These are phyloP conservation scores for Lichenostomus cassidix DNA, from an alignment of 2,113 vertebrate genomes.

Conservation along the genomic window DNA sequence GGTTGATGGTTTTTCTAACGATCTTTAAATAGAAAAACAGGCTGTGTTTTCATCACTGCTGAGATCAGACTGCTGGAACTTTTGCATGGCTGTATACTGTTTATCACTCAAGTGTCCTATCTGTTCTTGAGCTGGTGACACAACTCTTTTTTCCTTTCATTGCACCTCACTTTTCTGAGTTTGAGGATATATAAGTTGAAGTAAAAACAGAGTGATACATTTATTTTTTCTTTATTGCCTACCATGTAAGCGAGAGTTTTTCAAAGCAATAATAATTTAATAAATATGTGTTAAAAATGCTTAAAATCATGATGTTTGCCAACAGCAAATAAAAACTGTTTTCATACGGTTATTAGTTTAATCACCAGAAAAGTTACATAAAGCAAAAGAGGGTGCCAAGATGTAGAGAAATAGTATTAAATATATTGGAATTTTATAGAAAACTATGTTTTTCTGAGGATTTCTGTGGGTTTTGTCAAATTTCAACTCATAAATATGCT, in stretches of 20 bases:
- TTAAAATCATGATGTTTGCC: neutral
- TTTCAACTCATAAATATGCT: neutral
- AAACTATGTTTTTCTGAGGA: neutral
- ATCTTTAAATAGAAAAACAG: constrained; percentile 29
- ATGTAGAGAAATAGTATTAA: neutral
- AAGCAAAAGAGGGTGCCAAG: neutral
- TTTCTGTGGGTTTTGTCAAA: neutral
- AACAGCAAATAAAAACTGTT: neutral
- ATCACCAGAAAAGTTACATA: neutral
- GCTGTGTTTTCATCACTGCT: constrained; percentile 4
- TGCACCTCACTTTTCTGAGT: neutral
- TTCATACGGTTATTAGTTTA: neutral
- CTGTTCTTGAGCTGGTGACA: neutral
- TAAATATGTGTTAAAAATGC: neutral
- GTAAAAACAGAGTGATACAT: neutral
- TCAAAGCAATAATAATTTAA: neutral
- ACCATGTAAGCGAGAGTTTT: neutral
- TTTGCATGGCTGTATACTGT: constrained; percentile 39
- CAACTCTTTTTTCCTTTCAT: neutral
- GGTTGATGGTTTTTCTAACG: constrained; percentile 33
- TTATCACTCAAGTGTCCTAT: constrained; percentile 24
- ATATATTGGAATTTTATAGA: neutral
- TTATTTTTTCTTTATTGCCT: neutral
- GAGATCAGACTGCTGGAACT: constrained; percentile 9
- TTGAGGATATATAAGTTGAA: neutral